Base-by-base conservation (phyloP, 2,888 invertebrate genomes). In the Mesorhabditis spiculigera region DNA sequence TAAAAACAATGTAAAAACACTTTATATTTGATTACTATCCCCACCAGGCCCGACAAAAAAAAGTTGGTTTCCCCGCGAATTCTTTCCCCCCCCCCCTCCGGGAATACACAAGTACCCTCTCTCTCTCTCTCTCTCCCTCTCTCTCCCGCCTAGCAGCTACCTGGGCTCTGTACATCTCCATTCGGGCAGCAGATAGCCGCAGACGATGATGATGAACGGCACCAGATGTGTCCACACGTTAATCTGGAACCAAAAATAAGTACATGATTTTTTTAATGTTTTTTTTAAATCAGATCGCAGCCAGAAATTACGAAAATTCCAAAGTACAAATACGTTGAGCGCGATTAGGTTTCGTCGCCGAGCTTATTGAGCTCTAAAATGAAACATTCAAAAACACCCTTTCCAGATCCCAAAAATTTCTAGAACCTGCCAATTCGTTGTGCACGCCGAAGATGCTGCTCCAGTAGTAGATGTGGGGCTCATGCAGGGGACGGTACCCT, bases 201-300 rank as follows among this genome's bases (percentile, higher is more conserved):
- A 50, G 58, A 50, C 10, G 10, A 50, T 50, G 10, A 50, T 50
- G 10, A 50, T 10, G n/a, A 50, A 50, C 58, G 58, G 58, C 8
- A 50, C 58, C 8, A 50, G n/a, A 50, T 50, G 58, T n/a, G 58
- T 50, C 58, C 58, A 50, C 8, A 50, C n/a, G 58, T 50, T 50
- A n/a, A 50, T n/a, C 58, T 50, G 28, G 28, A 28, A 28, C 28
- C 28, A 28, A 28, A 28, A 28, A 28, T 28, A 28, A 28, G 3
- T 3, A 28, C 28, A 28, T 28, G 28, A 28, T 28, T 28, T 28
- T 28, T 6, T 10, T 10, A 6, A 6, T 50, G 6, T n/a, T n/a
- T n/a, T n/a, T n/a, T n/a, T n/a, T n/a, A n/a, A n/a, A n/a, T n/a
- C n/a, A n/a, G n/a, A n/a, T n/a, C n/a, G n/a, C n/a, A n/a, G n/a